A percentile compares a stretch with the other conserved stretches of the same genome.
Evolutionary conservation across 2,888 invertebrate genomes (phyloP).

Genomic region (Drosophila ochracea): DNA sequence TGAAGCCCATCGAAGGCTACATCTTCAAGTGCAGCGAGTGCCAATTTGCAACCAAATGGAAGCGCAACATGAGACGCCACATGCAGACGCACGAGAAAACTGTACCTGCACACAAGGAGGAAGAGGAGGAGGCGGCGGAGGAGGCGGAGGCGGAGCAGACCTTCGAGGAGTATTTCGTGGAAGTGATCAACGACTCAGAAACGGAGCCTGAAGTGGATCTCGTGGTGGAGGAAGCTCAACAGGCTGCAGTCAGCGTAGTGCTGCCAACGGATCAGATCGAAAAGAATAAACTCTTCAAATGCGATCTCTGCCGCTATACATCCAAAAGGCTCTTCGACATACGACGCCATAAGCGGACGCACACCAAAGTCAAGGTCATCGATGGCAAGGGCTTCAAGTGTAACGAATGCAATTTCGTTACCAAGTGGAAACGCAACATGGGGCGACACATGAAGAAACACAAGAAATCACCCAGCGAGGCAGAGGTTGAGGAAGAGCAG

Average conservation of each 20-base stretch:
- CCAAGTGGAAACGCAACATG: slow-evolving; percentile 54
- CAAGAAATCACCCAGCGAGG: neutral
- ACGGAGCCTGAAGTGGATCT: neutral
- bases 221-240: no score
- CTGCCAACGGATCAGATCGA: neutral
- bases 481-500: neutral
- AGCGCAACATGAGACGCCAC: slow-evolving; percentile 44
- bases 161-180: slow-evolving; percentile 43
- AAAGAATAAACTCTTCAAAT: slow-evolving; percentile 21
- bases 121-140: neutral
- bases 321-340: slow-evolving; percentile 38
- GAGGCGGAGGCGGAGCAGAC: neutral
- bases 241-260: neutral
- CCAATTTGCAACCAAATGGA: slow-evolving; percentile 41
- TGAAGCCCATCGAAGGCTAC: slow-evolving; percentile 17
- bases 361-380: slow-evolving; percentile 6
- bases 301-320: slow-evolving; percentile 38
- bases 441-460: slow-evolving; percentile 37
- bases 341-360: slow-evolving; percentile 39
- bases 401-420: slow-evolving; percentile 31
- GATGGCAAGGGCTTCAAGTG: slow-evolving; percentile 31
- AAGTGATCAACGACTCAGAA: slow-evolving; percentile 23
- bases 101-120: neutral
- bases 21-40: slow-evolving; percentile 32
- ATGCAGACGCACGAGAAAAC: slow-evolving; percentile 29